phyloP scores from a whole-genome alignment of 2,797 vertebrate species.

The Paguma larvata region DNA sequence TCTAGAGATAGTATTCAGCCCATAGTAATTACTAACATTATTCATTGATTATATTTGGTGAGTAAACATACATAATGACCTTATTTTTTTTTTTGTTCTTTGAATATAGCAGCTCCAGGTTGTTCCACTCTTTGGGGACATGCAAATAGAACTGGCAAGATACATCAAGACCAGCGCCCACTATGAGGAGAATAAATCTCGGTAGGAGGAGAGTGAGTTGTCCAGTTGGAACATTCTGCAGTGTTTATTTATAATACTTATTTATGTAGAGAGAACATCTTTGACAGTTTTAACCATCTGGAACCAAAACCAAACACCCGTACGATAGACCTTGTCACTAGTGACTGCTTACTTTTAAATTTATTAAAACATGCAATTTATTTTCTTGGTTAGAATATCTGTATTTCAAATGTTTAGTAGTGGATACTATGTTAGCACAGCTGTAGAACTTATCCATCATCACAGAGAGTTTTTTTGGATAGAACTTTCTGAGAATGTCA shows the following conservation, averaged over 20 bases:
- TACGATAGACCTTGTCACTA: background rate
- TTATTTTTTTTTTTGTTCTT: constrained; percentile 53
- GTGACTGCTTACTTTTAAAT: background rate
- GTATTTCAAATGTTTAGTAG: background rate
- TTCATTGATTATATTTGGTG: background rate
- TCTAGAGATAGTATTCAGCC: background rate
- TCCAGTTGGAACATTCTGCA: background rate
- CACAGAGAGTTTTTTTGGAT: background rate
- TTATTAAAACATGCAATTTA: background rate
- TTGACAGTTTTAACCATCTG: background rate
- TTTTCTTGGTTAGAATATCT: background rate
- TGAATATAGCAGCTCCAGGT: constrained; percentile 96
- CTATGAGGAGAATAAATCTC: constrained; percentile 99
- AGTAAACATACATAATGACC: constrained; percentile 10
- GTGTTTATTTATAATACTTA: background rate
- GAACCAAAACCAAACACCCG: background rate
- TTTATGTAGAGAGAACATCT: background rate
- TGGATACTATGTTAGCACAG: background rate
- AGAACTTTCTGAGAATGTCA: background rate
- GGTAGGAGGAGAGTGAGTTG: constrained; percentile 88
- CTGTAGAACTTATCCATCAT: background rate
- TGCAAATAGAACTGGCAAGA: constrained; percentile 98
- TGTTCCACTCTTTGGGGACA: constrained; percentile 98
- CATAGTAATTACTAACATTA: background rate
- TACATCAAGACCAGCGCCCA: constrained; percentile 99